Base-by-base conservation (phyloP, 2,888 invertebrate species). In the Horisme vitalbata region DNA sequence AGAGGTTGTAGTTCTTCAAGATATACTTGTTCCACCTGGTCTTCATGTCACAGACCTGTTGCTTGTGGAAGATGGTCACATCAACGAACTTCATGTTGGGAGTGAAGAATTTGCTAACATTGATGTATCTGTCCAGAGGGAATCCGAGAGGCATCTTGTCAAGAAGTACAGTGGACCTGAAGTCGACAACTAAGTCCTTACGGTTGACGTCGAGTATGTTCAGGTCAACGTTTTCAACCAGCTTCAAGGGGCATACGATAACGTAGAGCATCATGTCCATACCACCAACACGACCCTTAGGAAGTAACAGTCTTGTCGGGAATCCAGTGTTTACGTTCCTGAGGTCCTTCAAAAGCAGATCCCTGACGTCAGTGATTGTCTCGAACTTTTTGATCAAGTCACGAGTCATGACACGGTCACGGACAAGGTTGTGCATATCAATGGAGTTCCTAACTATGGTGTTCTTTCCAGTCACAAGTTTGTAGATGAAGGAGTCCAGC, bases 231-330 rank as follows among this genome's bases (percentile, higher is more conserved):
- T 83, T 84, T 21, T 87, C 85, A 0, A 86, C 79, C 30, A 79
- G 45, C 52, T 80, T 87, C 63, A 91, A 76, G 27, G 93, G 93
- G 21, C 88, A 88, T 8, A 94, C 88, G 51, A 93, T 91, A 33
- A 93, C 90, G 79, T 93, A 93, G 32, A 95, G 60, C 65, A 92
- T 86, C 88, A 92, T 91, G 12, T 91, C 90, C 82, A 93, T 83
- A 38, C 96, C 96, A 48, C 92, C 92, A 36, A 83, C 79, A 57
- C 77, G 91, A 69, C 96, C 96, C 65, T 88, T 94, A 31, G 96
- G 95, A 37, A 96, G 81, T 27, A 95, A 72, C 30, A 95, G 83
- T 61, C 94, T 93, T 13, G 92, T 89, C 1, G 95, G 95, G 90
- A 93, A 94, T 35, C 93, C 93, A 52, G 92, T 93, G 64, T 93